Conservation (phyloP, 2,797 vertebrate genomes). For the Poecilia wingei region DNA sequence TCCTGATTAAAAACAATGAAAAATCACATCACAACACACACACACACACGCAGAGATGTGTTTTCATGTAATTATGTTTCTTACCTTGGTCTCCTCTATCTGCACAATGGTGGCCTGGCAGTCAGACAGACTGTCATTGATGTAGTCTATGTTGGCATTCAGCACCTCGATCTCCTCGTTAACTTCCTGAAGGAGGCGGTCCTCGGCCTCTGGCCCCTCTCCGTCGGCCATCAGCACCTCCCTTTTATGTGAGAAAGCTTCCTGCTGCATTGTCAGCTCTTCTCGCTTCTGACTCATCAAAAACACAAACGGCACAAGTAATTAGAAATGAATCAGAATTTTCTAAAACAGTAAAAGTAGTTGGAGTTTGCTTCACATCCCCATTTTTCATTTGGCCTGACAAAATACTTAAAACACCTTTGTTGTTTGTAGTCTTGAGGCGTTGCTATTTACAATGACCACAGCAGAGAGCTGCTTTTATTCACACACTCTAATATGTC, state of each 20-base stretch:
- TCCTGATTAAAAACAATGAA: slow-evolving; percentile 78
- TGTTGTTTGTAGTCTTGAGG: neutral
- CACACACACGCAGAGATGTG: neutral
- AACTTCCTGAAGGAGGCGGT: slow-evolving; percentile 90
- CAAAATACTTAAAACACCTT: neutral
- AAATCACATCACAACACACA: neutral
- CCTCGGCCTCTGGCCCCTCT: slow-evolving; percentile 85
- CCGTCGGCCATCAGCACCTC: slow-evolving; percentile 83
- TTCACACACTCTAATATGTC: neutral
- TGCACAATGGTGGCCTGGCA: slow-evolving; percentile 98
- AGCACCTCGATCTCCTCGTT: slow-evolving; percentile 94
- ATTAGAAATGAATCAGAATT: neutral
- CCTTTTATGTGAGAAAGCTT: slow-evolving; percentile 86
- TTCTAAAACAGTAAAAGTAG: neutral
- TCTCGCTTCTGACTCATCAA: slow-evolving; percentile 90
- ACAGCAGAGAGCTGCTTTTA: neutral
- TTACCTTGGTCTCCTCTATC: slow-evolving; percentile 97
- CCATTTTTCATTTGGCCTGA: neutral
- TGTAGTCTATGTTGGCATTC: slow-evolving; percentile 97
- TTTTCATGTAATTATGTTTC: neutral
- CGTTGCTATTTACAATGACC: neutral
- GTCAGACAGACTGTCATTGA: slow-evolving; percentile 95
- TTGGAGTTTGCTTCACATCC: neutral
- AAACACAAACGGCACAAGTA: slow-evolving; percentile 21
- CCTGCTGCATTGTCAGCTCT: slow-evolving; percentile 92